Conservation (phyloP, 2,888 invertebrate species). For the Drosophila prostipennis region DNA sequence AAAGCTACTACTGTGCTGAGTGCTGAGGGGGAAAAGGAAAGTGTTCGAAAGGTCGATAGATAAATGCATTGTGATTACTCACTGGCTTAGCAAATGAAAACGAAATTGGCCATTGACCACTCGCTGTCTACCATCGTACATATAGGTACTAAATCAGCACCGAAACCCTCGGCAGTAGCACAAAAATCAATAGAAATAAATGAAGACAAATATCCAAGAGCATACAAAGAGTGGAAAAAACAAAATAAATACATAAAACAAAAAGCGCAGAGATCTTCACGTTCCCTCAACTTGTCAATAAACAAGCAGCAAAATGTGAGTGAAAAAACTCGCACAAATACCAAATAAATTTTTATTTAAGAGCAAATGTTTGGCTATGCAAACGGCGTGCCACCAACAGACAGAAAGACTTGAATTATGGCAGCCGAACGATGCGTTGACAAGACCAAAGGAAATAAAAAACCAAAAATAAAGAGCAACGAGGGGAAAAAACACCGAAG, state of each 20-base stretch:
- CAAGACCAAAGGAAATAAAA: constrained; percentile 49
- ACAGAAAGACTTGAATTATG: constrained; percentile 70
- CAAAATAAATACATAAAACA: constrained; percentile 14
- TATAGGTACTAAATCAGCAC: constrained; percentile 55
- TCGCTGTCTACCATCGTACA: constrained; percentile 17
- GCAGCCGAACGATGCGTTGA: constrained; percentile 75
- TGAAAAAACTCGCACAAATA: constrained; percentile 59
- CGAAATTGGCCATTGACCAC: constrained; percentile 71
- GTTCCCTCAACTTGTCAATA: constrained; percentile 65
- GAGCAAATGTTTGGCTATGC: constrained; percentile 77
- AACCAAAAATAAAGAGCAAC: constrained; percentile 18
- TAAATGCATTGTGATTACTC: constrained; percentile 76
- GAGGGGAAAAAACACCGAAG: constrained; percentile 26
- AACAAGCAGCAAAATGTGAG: constrained; percentile 48
- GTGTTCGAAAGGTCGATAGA: constrained; percentile 66
- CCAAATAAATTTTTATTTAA: constrained; percentile 68
- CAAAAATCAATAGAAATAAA: constrained; percentile 73
- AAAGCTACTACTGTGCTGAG: constrained; percentile 60
- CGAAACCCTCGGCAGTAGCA: constrained; percentile 22
- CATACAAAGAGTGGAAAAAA: constrained; percentile 33
- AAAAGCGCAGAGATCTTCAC: constrained; percentile 55
- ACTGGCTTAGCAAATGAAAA: constrained; percentile 75
- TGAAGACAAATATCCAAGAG: constrained; percentile 70
- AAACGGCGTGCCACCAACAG: constrained; percentile 68
- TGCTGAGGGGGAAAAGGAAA: constrained; percentile 22